Percentiles rank a stretch among this genome's conserved stretches.
Conservation (phyloP, 2,113 vertebrate genomes). For the Silurus glanis region DNA sequence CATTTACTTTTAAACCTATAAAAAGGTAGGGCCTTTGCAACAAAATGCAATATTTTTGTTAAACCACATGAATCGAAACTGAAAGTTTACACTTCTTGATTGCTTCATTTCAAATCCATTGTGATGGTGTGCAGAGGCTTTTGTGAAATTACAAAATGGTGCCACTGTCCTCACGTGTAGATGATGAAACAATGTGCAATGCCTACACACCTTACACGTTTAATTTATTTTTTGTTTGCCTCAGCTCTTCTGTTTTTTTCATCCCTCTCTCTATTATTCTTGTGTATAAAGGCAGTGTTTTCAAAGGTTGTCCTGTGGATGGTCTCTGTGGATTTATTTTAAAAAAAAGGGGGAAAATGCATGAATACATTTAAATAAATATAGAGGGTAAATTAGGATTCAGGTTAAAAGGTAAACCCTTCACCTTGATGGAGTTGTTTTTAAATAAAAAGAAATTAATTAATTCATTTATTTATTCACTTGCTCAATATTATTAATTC, state of each 20-base stretch:
- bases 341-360: not conserved
- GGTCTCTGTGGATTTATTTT: conserved; percentile 1
- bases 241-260: not conserved
- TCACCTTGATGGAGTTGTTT: not conserved
- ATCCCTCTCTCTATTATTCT: not conserved
- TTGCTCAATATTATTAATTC: not conserved
- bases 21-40: no score
- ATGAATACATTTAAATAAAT: not conserved
- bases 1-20: no score
- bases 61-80: no score
- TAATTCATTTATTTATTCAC: not conserved
- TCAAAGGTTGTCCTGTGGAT: not conserved
- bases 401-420: not conserved
- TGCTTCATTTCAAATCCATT: no score
- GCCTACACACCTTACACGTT: conserved; percentile 22
- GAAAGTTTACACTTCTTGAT: no score
- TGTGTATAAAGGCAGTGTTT: not conserved
- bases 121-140: no score
- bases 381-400: not conserved
- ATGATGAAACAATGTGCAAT: conserved; percentile 49
- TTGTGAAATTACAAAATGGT: no score
- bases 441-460: not conserved
- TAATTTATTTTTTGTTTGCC: conserved; percentile 8
- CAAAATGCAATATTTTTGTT: no score
- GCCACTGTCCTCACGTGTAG: not conserved